Percentiles rank a stretch among this genome's conserved stretches.
Conservation (phyloP, 2,113 vertebrate genomes). For the Cavia aperea region DNA sequence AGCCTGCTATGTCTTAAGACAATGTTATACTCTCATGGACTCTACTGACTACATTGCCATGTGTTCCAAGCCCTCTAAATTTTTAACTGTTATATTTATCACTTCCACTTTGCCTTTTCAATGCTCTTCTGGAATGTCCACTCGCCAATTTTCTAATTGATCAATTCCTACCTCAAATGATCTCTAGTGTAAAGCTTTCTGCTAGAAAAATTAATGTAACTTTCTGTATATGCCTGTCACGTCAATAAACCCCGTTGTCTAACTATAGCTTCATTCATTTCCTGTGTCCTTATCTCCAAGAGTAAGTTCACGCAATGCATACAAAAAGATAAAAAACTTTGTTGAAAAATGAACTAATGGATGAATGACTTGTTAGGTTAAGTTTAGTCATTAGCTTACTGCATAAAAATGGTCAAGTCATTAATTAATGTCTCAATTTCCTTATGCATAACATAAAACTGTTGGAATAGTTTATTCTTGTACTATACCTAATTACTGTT, state of each 20-base stretch:
- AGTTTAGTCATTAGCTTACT: background rate
- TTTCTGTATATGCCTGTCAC: background rate
- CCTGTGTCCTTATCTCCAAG: background rate
- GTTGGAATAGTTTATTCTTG: background rate
- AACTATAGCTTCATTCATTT: background rate
- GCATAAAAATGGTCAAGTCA: background rate
- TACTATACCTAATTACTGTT: background rate
- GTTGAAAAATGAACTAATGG: background rate
- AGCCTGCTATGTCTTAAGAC: background rate
- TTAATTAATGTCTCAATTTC: background rate
- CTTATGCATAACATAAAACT: background rate
- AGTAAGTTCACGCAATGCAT: background rate
- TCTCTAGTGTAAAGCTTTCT: background rate
- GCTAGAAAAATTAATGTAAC: background rate
- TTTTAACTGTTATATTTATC: background rate
- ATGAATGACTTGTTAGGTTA: background rate
- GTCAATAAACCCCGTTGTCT: background rate
- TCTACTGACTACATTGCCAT: background rate
- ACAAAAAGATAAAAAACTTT: background rate
- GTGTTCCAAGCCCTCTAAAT: background rate
- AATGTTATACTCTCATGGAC: fast-evolving
- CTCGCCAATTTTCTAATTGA: background rate
- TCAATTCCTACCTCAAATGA: background rate
- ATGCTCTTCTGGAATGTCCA: background rate
- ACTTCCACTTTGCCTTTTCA: background rate